Percentiles rank a stretch among this genome's conserved stretches.
Conservation (phyloP, 1,140 invertebrate genomes). For the Drosophila malerkotliana region DNA sequence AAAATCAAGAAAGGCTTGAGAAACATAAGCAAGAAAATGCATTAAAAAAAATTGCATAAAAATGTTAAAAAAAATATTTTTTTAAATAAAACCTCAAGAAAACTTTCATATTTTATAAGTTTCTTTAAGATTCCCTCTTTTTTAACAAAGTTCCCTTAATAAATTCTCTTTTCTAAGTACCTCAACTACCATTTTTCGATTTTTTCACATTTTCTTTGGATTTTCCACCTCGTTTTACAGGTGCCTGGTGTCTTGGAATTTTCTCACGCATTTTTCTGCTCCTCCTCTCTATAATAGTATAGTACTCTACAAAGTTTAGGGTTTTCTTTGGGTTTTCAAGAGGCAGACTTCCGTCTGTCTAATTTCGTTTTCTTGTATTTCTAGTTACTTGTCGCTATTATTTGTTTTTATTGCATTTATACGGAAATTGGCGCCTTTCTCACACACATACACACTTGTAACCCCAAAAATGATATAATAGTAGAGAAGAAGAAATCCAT, state of each 20-base stretch:
- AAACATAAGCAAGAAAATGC: too few relatives aligned
- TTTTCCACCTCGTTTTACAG: conserved; percentile 43
- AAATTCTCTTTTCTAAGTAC: conserved; percentile 48
- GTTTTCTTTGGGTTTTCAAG: conserved; percentile 15
- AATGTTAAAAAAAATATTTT: too few relatives aligned
- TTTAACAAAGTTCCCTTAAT: conserved; percentile 39
- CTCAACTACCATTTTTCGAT: conserved; percentile 6
- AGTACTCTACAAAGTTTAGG: conserved; percentile 18
- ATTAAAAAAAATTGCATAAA: too few relatives aligned
- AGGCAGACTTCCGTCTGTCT: conserved; percentile 67
- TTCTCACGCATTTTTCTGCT: conserved; percentile 74
- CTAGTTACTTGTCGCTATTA: conserved; percentile 64
- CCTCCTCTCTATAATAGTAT: conserved; percentile 12
- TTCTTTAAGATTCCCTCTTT: not conserved
- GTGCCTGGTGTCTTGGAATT: conserved; percentile 55
- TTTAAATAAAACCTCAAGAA: too few relatives aligned
- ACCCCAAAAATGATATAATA: conserved; percentile 36
- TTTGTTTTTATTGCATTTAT: conserved; percentile 82
- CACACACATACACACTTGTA: not conserved
- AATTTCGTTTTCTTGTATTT: conserved; percentile 77
- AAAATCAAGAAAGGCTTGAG: not conserved
- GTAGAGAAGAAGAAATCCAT: conserved; percentile 52
- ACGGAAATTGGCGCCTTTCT: conserved; percentile 74
- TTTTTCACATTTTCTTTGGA: conserved; percentile 15
- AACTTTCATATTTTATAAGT: not conserved